phyloP scores from a whole-genome alignment of 2,888 invertebrate species.

The Dioctria rufipes region DNA sequence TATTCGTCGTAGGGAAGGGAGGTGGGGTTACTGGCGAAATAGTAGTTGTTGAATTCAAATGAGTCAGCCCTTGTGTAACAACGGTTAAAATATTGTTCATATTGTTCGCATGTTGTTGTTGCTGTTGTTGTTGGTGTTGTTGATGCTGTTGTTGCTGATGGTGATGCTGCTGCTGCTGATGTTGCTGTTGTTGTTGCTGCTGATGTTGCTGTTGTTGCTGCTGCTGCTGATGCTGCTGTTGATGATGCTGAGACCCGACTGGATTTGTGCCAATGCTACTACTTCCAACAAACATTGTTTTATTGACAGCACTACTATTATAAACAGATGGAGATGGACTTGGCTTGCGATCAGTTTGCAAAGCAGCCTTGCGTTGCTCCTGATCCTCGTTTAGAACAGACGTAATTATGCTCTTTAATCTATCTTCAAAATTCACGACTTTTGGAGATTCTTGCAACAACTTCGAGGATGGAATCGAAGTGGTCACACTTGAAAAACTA shows the following conservation, averaged over 20 bases:
- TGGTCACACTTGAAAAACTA: conserved; percentile 28
- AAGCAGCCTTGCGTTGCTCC: conserved; percentile 70
- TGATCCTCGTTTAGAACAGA: conserved; percentile 90
- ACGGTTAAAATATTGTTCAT: conserved; percentile 69
- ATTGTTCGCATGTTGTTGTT: conserved; percentile 62
- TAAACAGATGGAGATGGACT: conserved; percentile 62
- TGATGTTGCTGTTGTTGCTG: neutral
- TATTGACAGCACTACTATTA: conserved; percentile 37
- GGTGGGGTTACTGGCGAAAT: conserved; percentile 70
- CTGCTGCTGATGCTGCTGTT: conserved; percentile 48
- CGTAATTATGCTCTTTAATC: conserved; percentile 89
- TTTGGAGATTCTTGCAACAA: conserved; percentile 80
- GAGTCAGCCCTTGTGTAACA: conserved; percentile 69
- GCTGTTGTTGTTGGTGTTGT: conserved; percentile 41
- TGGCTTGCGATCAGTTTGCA: conserved; percentile 60
- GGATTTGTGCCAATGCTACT: neutral
- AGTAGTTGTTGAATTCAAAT: conserved; percentile 70
- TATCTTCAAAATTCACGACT: conserved; percentile 90
- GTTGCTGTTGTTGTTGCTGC: conserved; percentile 55
- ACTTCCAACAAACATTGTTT: conserved; percentile 56
- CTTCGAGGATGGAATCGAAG: conserved; percentile 60
- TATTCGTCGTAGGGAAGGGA: conserved; percentile 62
- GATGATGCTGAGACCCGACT: conserved; percentile 42
- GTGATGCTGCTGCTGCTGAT: neutral
- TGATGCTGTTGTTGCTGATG: no score